phyloP scores from a whole-genome alignment of 2,888 invertebrate species.

The Ochropacha duplaris region DNA sequence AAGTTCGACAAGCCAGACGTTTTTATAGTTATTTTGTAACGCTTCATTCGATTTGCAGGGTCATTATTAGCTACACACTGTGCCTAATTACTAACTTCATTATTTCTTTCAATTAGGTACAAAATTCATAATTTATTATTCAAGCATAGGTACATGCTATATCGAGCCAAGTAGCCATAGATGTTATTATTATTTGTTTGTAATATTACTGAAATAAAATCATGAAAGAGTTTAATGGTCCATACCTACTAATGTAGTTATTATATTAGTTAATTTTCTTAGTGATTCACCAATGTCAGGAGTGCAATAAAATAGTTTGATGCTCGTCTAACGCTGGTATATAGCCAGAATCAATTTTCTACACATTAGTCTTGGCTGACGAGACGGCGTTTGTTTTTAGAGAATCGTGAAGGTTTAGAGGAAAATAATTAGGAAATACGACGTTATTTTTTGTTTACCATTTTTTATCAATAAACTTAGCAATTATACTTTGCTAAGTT shows the following conservation, averaged over 20 bases:
- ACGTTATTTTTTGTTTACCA: constrained; percentile 6
- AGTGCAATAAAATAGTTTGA: neutral
- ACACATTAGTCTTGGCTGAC: constrained; percentile 46
- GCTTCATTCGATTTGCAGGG: constrained; percentile 45
- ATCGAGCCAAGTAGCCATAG: neutral
- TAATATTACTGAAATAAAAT: too few species aligned
- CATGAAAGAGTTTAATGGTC: too few species aligned
- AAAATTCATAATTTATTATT: neutral
- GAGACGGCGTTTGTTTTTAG: constrained; percentile 17
- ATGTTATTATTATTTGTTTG: too few species aligned
- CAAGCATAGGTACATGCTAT: neutral
- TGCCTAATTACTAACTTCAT: constrained; percentile 31
- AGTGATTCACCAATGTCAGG: neutral
- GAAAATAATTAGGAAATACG: constrained; percentile 17
- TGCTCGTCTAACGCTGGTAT: neutral
- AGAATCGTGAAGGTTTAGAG: constrained; percentile 17
- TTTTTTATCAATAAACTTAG: too few species aligned
- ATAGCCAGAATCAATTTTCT: constrained; percentile 44
- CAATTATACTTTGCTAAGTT: too few species aligned
- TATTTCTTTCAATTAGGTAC: constrained; percentile 20
- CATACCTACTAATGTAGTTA: neutral
- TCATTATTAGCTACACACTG: constrained; percentile 33
- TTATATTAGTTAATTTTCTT: neutral
- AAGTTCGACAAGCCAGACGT: constrained; percentile 33
- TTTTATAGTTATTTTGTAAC: constrained; percentile 54